Base-by-base conservation (phyloP, 2,113 vertebrate genomes). In the Trinectes maculatus region DNA sequence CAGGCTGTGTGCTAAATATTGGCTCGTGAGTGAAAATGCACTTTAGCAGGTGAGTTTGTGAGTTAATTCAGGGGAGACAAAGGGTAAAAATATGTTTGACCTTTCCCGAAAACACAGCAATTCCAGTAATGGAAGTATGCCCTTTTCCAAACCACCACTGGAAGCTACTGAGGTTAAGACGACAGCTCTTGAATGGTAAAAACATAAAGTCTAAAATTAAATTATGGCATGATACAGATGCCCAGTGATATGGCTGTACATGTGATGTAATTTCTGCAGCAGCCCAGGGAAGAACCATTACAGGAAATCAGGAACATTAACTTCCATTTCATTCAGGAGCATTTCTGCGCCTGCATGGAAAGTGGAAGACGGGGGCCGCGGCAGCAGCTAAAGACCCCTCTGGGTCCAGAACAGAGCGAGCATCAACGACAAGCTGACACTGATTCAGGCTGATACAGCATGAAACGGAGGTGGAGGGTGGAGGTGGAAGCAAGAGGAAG, bases 61-160 rank as follows among this genome's bases (percentile, higher is more conserved):
- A 65, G 39, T 65, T 68, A 56, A 72, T 68, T 71, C 28, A 60
- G 10, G 28, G 8, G 12, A 51, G 47, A n/a, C n/a, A n/a, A n/a
- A n/a, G n/a, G n/a, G n/a, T n/a, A n/a, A n/a, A n/a, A n/a, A n/a
- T n/a, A n/a, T n/a, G n/a, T n/a, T n/a, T n/a, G n/a, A n/a, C n/a
- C n/a, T n/a, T n/a, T n/a, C n/a, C n/a, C n/a, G n/a, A 16, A 39
- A 39, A 15, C 3, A 8, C 37, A 39, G 37, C 15, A 39, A 16
- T 39, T 16, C 13, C 16, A 39, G 37, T 15, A 55, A 24, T 28
- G 34, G 61, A 65, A 34, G 31, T 21, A 55, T 29, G 9, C 37
- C 28, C 39, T 42, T 8, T 31, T 5, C 29, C 29, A 31, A 5
- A 8, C 34, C 12, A 13, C 34, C 34, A 12, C 34, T 36, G 34